Evolutionary conservation across 2,888 invertebrate genomes (phyloP).

Genomic region (Agonopterix heracliana): DNA sequence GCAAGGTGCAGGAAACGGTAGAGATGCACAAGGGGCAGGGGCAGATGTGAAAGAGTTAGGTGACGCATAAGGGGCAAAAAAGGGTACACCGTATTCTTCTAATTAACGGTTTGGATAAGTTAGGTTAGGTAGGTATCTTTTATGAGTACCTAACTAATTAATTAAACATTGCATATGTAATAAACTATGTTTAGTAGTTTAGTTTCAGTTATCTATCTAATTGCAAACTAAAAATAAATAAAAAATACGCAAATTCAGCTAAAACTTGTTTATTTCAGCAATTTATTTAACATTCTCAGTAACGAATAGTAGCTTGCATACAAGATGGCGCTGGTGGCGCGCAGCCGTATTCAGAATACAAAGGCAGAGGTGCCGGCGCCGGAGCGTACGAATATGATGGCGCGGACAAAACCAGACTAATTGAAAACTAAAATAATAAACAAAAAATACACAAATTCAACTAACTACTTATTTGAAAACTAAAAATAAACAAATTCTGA

Average conservation of each 20-base stretch:
- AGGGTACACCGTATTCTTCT: too few relatives aligned
- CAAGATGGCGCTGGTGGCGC: background rate
- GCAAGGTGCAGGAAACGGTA: too few relatives aligned
- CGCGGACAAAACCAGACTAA: background rate
- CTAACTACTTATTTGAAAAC: background rate
- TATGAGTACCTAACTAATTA: too few relatives aligned
- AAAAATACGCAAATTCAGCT: background rate
- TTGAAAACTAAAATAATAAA: background rate
- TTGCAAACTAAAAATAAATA: background rate
- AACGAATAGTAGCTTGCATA: background rate
- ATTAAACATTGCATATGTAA: background rate
- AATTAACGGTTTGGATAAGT: too few relatives aligned
- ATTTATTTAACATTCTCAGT: background rate
- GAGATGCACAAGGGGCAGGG: too few relatives aligned
- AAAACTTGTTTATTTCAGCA: background rate
- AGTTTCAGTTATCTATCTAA: background rate
- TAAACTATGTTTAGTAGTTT: background rate
- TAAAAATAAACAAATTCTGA: background rate
- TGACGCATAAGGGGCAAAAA: too few relatives aligned
- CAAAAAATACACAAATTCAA: background rate
- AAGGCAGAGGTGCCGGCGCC: background rate
- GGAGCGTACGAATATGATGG: background rate
- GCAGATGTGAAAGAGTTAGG: too few relatives aligned
- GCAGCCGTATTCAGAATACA: background rate
- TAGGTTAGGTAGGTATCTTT: too few relatives aligned